phyloP scores from a whole-genome alignment of 2,888 invertebrate genomes.

The Pammene fasciana region DNA sequence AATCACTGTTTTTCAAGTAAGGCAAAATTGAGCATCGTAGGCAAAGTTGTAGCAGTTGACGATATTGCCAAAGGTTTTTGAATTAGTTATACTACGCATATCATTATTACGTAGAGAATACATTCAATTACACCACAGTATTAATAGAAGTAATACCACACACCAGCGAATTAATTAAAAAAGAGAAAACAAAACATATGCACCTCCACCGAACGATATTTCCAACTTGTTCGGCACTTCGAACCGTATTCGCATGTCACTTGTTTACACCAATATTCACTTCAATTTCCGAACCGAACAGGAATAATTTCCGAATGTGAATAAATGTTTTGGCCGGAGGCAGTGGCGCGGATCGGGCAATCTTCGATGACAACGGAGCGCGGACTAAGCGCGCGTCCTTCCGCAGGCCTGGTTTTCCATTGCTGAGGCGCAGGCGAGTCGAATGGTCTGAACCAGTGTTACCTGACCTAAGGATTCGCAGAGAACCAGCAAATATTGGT shows the following conservation, averaged over 20 bases:
- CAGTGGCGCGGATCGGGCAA: constrained; percentile 69
- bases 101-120: constrained; percentile 2
- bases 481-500: neutral
- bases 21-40: no score
- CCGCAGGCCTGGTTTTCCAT: constrained; percentile 54
- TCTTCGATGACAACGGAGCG: constrained; percentile 71
- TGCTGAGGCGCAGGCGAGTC: neutral
- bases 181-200: constrained; percentile 14
- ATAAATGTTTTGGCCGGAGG: constrained; percentile 50
- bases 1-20: no score
- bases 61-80: no score
- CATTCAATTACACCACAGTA: neutral
- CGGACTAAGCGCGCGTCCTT: constrained; percentile 65
- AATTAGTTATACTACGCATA: no score
- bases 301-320: neutral
- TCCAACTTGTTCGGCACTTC: constrained; percentile 82
- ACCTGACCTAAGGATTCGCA: neutral
- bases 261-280: constrained; percentile 54
- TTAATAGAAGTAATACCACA: constrained; percentile 39
- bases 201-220: constrained; percentile 74
- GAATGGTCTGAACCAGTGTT: neutral
- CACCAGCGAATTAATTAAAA: constrained; percentile 5
- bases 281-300: constrained; percentile 50
- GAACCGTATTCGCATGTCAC: constrained; percentile 79
- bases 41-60: no score